Base-by-base conservation (phyloP, 2,113 vertebrate species). In the Pollachius pollachius region DNA sequence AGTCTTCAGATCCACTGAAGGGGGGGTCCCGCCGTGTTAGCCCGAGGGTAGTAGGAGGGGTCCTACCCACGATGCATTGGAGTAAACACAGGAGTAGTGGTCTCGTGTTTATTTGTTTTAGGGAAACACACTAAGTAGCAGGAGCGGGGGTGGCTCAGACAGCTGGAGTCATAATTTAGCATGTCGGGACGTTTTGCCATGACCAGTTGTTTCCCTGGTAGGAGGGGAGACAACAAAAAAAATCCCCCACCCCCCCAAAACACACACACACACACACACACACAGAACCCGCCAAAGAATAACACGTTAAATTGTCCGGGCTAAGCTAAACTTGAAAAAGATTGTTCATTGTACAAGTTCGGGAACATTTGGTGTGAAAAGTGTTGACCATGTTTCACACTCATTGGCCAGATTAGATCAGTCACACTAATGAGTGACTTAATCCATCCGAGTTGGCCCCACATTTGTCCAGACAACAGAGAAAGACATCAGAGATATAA, bases 181-280 rank as follows among this genome's bases (percentile, higher is more conserved):
- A 48, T 48, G 41, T 48, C 41, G 41, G 30, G 30, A 30, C 30
- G 30, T 30, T 57, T 57, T 57, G 54, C 54, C 54, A 57, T 19
- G 17, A 59, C 11, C 17, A 18, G 57, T 59, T 19, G 18, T 59
- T 18, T 8, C 17, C 74, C 74, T 71, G 64, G 23, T 76, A 88
- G 76, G 76, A 80, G 81, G 73, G 75, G 41, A 48, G 71, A 82
- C 82, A 77, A 58, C 80, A 85, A 21, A 63, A 74, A 30, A 5
- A 37, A 1, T 19, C 4, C 16, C 30, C 18, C 8, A 1, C 6
- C 23, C 57, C 16, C 16, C 5, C 57, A 59, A 59, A 0, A 59
- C 13, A 59, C 13, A 59, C 13, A 59, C 13, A 59, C 57, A 59
- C 15, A 59, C 57, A 59, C 57, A 59, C 15, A 17, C 13, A 59